Evolutionary conservation across 1,140 invertebrate species (phyloP).

Genomic region (Bombus fervidus): DNA sequence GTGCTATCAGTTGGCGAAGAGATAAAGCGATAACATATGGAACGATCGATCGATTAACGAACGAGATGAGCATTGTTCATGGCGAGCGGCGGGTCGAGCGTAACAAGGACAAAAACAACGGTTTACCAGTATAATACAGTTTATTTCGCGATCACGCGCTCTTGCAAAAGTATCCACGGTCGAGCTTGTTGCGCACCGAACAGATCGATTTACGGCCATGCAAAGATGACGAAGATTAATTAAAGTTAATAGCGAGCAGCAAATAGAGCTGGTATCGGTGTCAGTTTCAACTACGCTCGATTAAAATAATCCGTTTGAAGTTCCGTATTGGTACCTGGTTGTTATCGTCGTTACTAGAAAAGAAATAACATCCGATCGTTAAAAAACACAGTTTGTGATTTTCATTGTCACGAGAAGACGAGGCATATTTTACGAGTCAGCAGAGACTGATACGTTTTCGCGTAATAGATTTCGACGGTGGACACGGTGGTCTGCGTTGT

Average conservation of each 20-base stretch:
- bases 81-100: constrained; percentile 16
- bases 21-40: constrained; percentile 25
- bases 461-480: constrained; percentile 20
- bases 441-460: neutral
- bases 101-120: constrained; percentile 38
- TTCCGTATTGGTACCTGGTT: neutral
- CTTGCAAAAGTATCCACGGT: neutral
- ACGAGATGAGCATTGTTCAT: constrained; percentile 50
- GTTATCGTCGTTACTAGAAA: neutral
- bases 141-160: constrained; percentile 9
- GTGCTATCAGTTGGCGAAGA: neutral
- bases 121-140: constrained; percentile 23
- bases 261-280: neutral
- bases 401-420: neutral
- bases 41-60: constrained; percentile 57
- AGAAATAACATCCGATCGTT: neutral
- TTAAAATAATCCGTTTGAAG: neutral
- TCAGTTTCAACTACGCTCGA: neutral
- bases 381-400: neutral
- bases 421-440: neutral
- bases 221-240: constrained; percentile 23
- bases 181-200: neutral
- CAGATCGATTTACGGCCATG: constrained; percentile 4
- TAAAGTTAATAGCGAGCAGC: constrained; percentile 1
- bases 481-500: neutral